Percentiles rank a stretch among this genome's conserved stretches.
phyloP scores from a whole-genome alignment of 2,888 invertebrate genomes.

The Nebria brevicollis region DNA sequence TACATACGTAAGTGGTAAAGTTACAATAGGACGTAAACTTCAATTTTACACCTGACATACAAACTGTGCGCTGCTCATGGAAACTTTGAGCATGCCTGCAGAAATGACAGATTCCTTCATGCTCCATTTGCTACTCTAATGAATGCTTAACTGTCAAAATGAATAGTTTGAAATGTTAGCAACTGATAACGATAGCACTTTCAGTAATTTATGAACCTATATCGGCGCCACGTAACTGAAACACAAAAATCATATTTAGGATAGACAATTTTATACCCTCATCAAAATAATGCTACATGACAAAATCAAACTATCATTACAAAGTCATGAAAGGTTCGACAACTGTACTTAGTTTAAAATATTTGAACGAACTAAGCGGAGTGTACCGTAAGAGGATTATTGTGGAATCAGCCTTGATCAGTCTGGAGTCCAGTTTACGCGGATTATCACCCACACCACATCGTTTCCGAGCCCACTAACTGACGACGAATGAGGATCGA shows the following conservation, averaged over 20 bases:
- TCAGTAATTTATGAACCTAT: background rate
- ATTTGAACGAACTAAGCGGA: slow-evolving; percentile 2
- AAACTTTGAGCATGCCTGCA: background rate
- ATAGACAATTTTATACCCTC: too few relatives aligned
- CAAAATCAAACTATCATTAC: too few relatives aligned
- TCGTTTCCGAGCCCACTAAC: background rate
- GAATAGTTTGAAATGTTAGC: background rate
- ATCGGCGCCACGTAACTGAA: too few relatives aligned
- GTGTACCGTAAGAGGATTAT: slow-evolving; percentile 7
- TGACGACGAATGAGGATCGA: background rate
- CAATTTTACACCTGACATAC: background rate
- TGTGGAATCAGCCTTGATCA: background rate
- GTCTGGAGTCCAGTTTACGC: slow-evolving; percentile 15
- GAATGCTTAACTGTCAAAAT: background rate
- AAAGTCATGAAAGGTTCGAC: too few relatives aligned
- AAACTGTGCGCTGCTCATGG: background rate
- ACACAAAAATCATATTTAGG: too few relatives aligned
- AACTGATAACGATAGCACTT: background rate
- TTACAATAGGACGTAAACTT: background rate
- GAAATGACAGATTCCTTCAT: background rate
- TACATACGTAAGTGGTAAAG: background rate
- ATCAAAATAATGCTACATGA: too few relatives aligned
- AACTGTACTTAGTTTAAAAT: too few relatives aligned
- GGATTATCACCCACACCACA: background rate
- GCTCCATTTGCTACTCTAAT: background rate